phyloP scores from a whole-genome alignment of 2,888 invertebrate species.

The Galeopsomyia nigrocyanea region DNA sequence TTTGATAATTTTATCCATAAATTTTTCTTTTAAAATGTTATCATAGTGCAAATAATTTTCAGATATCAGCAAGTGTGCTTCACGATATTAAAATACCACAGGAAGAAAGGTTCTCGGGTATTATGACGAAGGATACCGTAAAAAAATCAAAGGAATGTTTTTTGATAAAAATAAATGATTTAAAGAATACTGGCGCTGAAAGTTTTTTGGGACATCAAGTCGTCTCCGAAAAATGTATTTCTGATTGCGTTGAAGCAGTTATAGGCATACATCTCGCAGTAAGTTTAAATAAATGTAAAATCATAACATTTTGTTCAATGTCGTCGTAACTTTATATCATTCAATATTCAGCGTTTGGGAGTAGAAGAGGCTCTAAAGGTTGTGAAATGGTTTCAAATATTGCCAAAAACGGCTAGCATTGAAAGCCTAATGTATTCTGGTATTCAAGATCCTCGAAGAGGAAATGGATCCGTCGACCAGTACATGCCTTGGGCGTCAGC shows the following conservation, averaged over 20 bases:
- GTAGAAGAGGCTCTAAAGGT: constrained; percentile 71
- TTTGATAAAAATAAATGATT: too few species aligned
- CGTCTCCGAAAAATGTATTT: constrained; percentile 77
- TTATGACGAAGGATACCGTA: constrained; percentile 61
- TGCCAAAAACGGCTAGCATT: constrained; percentile 70
- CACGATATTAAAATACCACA: constrained; percentile 69
- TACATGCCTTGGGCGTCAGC: constrained; percentile 63
- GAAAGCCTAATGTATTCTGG: constrained; percentile 59
- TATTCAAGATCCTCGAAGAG: constrained; percentile 47
- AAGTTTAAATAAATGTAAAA: too few species aligned
- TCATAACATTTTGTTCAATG: too few species aligned
- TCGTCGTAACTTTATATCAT: not conserved
- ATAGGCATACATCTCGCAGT: constrained; percentile 81
- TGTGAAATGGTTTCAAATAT: constrained; percentile 76
- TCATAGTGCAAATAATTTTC: too few species aligned
- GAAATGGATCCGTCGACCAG: constrained; percentile 58
- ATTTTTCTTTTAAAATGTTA: too few species aligned
- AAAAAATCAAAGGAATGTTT: too few species aligned
- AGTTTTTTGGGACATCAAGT: constrained; percentile 69
- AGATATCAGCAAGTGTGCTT: constrained; percentile 70
- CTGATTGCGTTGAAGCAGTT: constrained; percentile 89
- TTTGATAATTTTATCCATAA: not conserved
- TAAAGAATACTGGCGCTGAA: constrained; percentile 69
- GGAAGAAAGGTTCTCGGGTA: constrained; percentile 69
- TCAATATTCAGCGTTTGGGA: constrained; percentile 70